phyloP scores from a whole-genome alignment of 2,888 invertebrate species.

The Xestia ashworthii region DNA sequence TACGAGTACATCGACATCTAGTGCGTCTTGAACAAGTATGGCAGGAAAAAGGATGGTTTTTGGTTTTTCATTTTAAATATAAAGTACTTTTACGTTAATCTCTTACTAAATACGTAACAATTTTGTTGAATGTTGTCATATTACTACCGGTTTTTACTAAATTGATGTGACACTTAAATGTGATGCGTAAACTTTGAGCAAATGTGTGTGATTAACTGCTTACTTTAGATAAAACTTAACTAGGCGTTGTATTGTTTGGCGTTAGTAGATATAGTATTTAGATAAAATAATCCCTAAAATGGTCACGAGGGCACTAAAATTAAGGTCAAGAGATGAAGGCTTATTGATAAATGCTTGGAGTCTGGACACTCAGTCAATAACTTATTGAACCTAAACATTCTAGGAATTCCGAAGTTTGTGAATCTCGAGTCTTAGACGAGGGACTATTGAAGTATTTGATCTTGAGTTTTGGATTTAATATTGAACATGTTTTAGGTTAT shows the following conservation, averaged over 20 bases:
- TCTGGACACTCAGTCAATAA: constrained; percentile 14
- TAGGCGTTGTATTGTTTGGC: neutral
- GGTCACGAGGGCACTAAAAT: neutral
- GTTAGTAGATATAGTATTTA: neutral
- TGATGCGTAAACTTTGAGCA: neutral
- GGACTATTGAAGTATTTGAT: constrained; percentile 19
- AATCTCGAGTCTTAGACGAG: constrained; percentile 17
- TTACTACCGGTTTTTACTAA: too few species aligned
- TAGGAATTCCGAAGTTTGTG: constrained; percentile 21
- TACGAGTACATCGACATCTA: too few species aligned
- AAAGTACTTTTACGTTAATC: too few species aligned
- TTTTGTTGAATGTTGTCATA: too few species aligned
- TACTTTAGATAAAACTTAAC: neutral
- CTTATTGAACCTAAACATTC: constrained; percentile 33
- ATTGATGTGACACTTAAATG: neutral
- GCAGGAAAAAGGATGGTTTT: too few species aligned
- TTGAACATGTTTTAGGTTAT: neutral
- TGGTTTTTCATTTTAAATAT: too few species aligned
- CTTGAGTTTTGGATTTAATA: neutral
- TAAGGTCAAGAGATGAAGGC: constrained; percentile 5
- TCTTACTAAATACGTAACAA: too few species aligned
- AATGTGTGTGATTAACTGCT: neutral
- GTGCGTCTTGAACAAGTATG: too few species aligned
- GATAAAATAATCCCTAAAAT: neutral
- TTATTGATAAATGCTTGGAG: constrained; percentile 29